A percentile compares a stretch with the other conserved stretches of the same genome.
These are phyloP conservation scores for Tromatobia lineatoria DNA, from an alignment of 2,888 invertebrate species.

Conservation along the genomic window DNA sequence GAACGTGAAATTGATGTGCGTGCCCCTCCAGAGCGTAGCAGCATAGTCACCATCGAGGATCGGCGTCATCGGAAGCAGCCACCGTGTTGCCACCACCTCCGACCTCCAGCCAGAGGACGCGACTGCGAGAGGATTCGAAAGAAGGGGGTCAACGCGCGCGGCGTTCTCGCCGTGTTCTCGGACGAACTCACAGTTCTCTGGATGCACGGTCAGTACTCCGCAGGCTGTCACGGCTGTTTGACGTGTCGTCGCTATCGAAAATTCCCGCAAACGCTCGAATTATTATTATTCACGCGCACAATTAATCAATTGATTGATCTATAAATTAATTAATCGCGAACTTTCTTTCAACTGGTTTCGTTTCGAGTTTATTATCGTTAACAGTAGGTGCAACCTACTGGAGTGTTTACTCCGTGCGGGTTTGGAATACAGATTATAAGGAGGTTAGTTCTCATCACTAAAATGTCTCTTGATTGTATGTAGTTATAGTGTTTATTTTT, in stretches of 20 bases:
- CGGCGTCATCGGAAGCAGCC: background rate
- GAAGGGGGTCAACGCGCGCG: constrained; percentile 71
- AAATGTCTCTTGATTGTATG: background rate
- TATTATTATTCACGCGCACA: background rate
- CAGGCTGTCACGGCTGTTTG: constrained; percentile 60
- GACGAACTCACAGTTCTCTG: constrained; percentile 46
- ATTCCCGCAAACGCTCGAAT: background rate
- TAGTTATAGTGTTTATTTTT: no score
- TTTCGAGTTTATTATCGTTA: background rate
- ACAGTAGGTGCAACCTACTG: constrained; percentile 4
- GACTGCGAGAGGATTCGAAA: constrained; percentile 55
- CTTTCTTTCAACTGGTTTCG: background rate
- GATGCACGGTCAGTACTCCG: constrained; percentile 59
- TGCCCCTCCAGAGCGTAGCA: constrained; percentile 31
- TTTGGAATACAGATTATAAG: constrained; percentile 57
- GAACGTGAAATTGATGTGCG: constrained; percentile 51
- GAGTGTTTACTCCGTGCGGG: constrained; percentile 39
- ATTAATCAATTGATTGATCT: background rate
- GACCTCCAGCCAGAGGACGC: constrained; percentile 7
- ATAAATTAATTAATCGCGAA: background rate
- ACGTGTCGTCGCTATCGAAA: constrained; percentile 19
- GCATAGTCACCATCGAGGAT: background rate
- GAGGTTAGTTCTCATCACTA: constrained; percentile 29
- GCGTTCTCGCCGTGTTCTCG: constrained; percentile 51
- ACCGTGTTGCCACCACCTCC: constrained; percentile 4